These are phyloP conservation scores for Hiodon tergisus DNA, from an alignment of 2,113 vertebrate genomes.

Conservation along the genomic window DNA sequence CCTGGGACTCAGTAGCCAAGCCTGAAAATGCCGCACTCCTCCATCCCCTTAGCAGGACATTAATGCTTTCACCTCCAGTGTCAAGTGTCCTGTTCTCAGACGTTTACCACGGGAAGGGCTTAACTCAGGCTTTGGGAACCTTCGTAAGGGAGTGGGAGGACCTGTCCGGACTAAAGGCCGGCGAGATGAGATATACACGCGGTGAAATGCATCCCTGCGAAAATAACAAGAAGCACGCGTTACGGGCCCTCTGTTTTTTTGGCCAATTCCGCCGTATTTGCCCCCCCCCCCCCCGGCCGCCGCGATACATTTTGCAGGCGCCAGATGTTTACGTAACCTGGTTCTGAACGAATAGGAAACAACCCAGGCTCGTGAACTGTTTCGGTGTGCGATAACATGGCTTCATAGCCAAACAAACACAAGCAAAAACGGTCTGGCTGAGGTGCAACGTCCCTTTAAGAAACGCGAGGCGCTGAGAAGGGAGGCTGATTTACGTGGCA, in stretches of 20 bases:
- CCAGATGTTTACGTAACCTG: not conserved
- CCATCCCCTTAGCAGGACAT: not conserved
- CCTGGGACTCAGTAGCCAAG: not conserved
- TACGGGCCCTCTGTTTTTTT: not conserved
- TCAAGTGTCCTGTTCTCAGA: not conserved
- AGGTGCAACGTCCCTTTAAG: not conserved
- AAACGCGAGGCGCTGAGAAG: not conserved
- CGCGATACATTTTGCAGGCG: not conserved
- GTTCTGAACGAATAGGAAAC: slow-evolving; percentile 4
- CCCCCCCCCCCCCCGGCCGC: too few species aligned
- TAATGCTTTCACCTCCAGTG: not conserved
- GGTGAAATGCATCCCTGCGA: not conserved
- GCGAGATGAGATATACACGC: not conserved
- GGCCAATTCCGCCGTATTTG: too few species aligned
- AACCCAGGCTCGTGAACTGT: not conserved
- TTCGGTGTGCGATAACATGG: not conserved
- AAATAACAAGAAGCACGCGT: not conserved
- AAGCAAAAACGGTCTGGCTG: not conserved
- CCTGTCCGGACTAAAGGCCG: not conserved
- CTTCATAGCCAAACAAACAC: not conserved
- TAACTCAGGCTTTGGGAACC: not conserved
- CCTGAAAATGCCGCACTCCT: not conserved
- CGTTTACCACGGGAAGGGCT: too few species aligned
- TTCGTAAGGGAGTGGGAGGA: not conserved
- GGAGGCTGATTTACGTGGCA: not conserved